Conservation (phyloP, 2,888 invertebrate species). For the Osmoderma eremita region DNA sequence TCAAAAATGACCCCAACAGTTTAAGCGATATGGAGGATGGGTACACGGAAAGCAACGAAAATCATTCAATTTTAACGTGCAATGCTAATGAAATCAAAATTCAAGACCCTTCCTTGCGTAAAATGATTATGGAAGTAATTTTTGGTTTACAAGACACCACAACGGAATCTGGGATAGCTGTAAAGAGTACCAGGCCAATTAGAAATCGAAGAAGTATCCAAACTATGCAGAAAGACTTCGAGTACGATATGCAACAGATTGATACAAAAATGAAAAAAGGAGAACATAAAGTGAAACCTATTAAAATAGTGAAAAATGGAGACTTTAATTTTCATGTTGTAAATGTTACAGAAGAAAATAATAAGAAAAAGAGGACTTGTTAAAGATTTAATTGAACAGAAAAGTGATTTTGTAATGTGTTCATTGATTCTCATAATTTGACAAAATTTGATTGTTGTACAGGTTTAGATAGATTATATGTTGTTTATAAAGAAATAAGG, state of each 20-base stretch:
- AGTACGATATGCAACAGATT: conserved; percentile 72
- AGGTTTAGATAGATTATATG: conserved; percentile 19
- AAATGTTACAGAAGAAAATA: neutral
- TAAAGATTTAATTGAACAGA: neutral
- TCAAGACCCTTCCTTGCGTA: conserved; percentile 54
- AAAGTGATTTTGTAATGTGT: conserved; percentile 14
- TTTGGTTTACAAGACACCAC: conserved; percentile 52
- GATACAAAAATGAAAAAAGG: conserved; percentile 28
- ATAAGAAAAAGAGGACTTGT: conserved; percentile 28
- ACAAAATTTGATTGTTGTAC: conserved; percentile 11
- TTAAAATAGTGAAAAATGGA: conserved; percentile 39
- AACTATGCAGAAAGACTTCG: conserved; percentile 70
- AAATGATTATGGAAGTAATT: conserved; percentile 63
- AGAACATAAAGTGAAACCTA: conserved; percentile 32
- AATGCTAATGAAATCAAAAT: conserved; percentile 22
- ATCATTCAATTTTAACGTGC: conserved; percentile 9
- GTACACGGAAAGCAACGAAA: conserved; percentile 28
- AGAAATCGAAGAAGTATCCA: conserved; percentile 44
- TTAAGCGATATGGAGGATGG: conserved; percentile 15
- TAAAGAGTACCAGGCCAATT: conserved; percentile 28
- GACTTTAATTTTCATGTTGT: conserved; percentile 39
- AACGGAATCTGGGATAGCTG: neutral
- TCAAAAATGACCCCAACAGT: neutral
- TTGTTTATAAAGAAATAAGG: conserved; percentile 25
- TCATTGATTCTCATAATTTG: conserved; percentile 8